These are phyloP conservation scores for Pristionchus entomophagus DNA, from an alignment of 2,888 invertebrate genomes.

Conservation along the genomic window DNA sequence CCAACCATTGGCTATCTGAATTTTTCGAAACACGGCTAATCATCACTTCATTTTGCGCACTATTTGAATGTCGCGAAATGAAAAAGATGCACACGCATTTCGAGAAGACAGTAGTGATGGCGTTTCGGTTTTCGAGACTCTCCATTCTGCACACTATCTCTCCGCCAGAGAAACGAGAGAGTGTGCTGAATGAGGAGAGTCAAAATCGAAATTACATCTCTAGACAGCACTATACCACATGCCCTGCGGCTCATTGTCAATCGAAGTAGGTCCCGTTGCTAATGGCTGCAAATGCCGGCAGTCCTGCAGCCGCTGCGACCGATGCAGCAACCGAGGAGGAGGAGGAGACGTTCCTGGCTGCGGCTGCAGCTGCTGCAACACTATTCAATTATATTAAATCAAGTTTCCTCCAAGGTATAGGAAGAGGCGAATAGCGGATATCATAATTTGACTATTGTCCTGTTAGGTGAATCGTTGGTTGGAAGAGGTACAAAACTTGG, in stretches of 20 bases:
- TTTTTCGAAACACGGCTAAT: not conserved
- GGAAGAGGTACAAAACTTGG: no score
- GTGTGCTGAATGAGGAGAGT: no score
- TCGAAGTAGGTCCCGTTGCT: slow-evolving; percentile 38
- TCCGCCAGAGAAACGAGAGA: no score
- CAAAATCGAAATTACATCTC: no score
- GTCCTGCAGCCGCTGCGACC: slow-evolving; percentile 10
- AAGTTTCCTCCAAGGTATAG: no score
- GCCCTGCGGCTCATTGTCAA: not conserved
- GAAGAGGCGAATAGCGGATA: no score
- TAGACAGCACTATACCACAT: no score
- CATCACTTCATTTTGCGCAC: not conserved
- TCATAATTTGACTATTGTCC: no score
- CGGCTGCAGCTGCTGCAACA: not conserved
- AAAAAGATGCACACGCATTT: not conserved
- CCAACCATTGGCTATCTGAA: not conserved
- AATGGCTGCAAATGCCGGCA: slow-evolving; percentile 38
- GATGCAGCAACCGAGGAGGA: slow-evolving; percentile 21
- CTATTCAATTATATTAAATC: not conserved
- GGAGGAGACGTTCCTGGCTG: not conserved
- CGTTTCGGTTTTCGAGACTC: not conserved
- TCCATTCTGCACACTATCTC: no score
- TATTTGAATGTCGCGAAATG: not conserved
- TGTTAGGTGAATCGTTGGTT: no score
- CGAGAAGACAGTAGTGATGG: no score